phyloP scores from a whole-genome alignment of 1,140 invertebrate species.

The Drosophila lacertosa region DNA sequence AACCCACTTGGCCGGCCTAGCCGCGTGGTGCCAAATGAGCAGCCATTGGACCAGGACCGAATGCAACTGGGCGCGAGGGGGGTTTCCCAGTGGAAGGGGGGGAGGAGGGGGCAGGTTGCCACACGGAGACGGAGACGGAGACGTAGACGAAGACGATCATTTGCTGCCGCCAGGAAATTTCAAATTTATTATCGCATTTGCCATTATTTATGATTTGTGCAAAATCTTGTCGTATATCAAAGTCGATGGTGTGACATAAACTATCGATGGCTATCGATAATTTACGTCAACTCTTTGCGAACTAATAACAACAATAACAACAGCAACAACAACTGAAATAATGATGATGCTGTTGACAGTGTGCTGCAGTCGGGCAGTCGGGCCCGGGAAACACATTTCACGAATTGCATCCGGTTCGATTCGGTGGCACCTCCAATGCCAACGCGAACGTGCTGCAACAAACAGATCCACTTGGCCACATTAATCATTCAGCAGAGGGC shows the following conservation, averaged over 20 bases:
- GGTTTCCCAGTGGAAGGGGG: neutral
- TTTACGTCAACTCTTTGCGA: slow-evolving; percentile 61
- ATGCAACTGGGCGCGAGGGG: neutral
- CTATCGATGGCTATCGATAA: slow-evolving; percentile 66
- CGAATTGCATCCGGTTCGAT: slow-evolving; percentile 42
- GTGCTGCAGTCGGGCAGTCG: slow-evolving; percentile 21
- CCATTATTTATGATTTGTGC: slow-evolving; percentile 76
- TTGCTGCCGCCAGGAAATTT: slow-evolving; percentile 69
- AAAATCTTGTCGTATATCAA: slow-evolving; percentile 73
- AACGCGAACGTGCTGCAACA: slow-evolving; percentile 22
- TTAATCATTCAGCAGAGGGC: slow-evolving; percentile 4
- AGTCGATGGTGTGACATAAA: slow-evolving; percentile 69
- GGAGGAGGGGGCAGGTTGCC: neutral
- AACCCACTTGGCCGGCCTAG: slow-evolving; percentile 47
- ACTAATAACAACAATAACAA: slow-evolving; percentile 30
- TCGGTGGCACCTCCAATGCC: slow-evolving; percentile 18
- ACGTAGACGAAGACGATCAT: slow-evolving; percentile 50
- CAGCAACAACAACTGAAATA: slow-evolving; percentile 27
- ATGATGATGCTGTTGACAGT: slow-evolving; percentile 46
- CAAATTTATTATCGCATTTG: slow-evolving; percentile 77
- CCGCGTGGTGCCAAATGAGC: slow-evolving; percentile 37
- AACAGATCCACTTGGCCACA: slow-evolving; percentile 9
- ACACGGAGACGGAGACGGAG: slow-evolving; percentile 23
- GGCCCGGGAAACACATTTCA: slow-evolving; percentile 21
- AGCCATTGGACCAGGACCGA: neutral